Evolutionary conservation across 2,888 invertebrate species (phyloP), one percentile per base, ranked within the genome.

Genomic region (Criorhina ranunculi): DNA sequence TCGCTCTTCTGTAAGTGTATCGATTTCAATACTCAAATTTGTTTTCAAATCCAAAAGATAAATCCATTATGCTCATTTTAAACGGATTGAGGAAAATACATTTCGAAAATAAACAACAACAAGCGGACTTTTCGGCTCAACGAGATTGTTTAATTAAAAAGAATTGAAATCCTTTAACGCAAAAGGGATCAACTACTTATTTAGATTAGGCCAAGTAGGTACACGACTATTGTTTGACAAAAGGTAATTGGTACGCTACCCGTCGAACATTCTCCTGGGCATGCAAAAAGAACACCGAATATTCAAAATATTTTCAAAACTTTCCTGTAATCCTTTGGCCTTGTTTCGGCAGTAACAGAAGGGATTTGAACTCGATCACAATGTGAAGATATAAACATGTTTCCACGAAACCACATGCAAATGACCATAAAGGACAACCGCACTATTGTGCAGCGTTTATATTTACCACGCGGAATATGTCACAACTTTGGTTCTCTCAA

Each of bases 131-230:
- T 70, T 42, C 59, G 59, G 51, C 70, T 46, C 64, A 66, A 75
- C 35, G 59, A 75, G 55, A 80, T 85, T 80, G 79, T 59, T 85
- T 85, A 85, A 85, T 85, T 85, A 80, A 85, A 80, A 70, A 80
- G 79, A 85, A 85, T 85, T 85, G 85, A 85, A 85, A 85, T 85
- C 85, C 85, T 80, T 85, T 85, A 85, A 85, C 67, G 85, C 66
- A 85, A 85, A 85, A 85, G 60, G 85, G 85, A 85, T 85, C 85
- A 85, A 76, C 69, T 80, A 76, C 80, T 83, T 83, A 83, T 46
- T 78, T 75, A 79, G 83, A 78, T 73, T 73, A 73, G 62, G 60
- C 53, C 75, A 75, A 75, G 79, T 59, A 76, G 83, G 69, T 79
- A 78, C 15, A 59, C 72, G 62, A 37, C 33, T 46, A 49, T 73